phyloP scores from a whole-genome alignment of 2,888 invertebrate species.

The Eulithis testata region DNA sequence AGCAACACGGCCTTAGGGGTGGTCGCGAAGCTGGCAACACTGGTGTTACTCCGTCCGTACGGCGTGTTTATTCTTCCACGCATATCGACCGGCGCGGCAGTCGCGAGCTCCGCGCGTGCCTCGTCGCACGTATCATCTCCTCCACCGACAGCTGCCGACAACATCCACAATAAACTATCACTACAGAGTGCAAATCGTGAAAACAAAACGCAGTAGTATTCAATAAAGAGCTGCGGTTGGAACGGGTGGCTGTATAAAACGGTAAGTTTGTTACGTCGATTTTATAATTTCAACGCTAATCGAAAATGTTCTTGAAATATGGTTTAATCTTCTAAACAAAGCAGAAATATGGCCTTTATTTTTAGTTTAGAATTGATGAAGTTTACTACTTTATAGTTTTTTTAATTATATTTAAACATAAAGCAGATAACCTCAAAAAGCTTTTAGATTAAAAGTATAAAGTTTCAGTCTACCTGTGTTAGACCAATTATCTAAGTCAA shows the following conservation, averaged over 20 bases:
- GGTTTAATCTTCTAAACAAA: conserved; percentile 35
- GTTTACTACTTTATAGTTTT: not conserved
- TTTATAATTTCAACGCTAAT: conserved; percentile 36
- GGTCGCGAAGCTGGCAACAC: conserved; percentile 64
- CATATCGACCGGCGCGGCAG: conserved; percentile 80
- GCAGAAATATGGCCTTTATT: conserved; percentile 19
- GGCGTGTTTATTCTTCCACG: conserved; percentile 82
- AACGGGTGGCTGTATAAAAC: conserved; percentile 69
- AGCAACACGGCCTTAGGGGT: conserved; percentile 56
- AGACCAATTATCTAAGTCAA: too few species aligned
- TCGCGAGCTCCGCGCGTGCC: conserved; percentile 59
- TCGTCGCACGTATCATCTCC: conserved; percentile 58
- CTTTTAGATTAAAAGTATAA: not conserved
- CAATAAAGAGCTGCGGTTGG: conserved; percentile 61
- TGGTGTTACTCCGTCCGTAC: conserved; percentile 63
- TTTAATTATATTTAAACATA: not conserved
- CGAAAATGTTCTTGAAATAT: conserved; percentile 47
- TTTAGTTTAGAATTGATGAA: not conserved
- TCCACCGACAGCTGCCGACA: conserved; percentile 66
- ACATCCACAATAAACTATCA: conserved; percentile 53
- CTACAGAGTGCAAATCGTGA: conserved; percentile 39
- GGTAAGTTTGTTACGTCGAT: conserved; percentile 59
- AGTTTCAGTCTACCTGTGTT: not conserved
- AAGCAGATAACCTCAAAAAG: conserved; percentile 15
- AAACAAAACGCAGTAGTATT: conserved; percentile 60